Percentiles rank a stretch among this genome's conserved stretches.
These are phyloP conservation scores for Helicolenus hilgendorfi DNA, from an alignment of 2,797 vertebrate genomes.

Conservation along the genomic window DNA sequence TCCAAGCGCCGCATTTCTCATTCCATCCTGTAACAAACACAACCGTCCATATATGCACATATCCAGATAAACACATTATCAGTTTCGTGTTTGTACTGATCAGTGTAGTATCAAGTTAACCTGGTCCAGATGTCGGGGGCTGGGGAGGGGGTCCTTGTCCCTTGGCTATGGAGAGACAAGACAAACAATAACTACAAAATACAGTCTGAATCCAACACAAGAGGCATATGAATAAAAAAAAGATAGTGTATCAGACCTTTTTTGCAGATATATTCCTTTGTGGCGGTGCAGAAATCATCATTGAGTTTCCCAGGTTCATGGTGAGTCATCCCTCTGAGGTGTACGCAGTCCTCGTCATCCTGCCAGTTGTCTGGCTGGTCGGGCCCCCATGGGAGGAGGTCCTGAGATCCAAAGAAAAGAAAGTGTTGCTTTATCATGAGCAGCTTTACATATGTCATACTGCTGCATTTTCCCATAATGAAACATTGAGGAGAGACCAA, in stretches of 20 bases:
- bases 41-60: background rate
- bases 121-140: conserved; percentile 90
- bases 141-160: conserved; percentile 86
- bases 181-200: background rate
- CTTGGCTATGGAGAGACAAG: conserved; percentile 72
- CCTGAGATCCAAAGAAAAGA: conserved; percentile 54
- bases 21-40: conserved; percentile 85
- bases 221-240: background rate
- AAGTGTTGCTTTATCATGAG: background rate
- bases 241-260: conserved; percentile 75
- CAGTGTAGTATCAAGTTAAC: conserved; percentile 47
- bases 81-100: background rate
- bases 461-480: background rate
- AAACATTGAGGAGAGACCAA: background rate
- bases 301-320: conserved; percentile 72
- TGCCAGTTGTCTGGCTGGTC: conserved; percentile 88
- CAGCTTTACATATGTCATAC: background rate
- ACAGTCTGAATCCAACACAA: background rate
- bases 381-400: conserved; percentile 77
- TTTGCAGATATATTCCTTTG: conserved; percentile 86
- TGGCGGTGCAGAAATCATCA: conserved; percentile 80
- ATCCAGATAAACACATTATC: background rate
- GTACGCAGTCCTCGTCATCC: conserved; percentile 86
- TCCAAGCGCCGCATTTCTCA: conserved; percentile 89
- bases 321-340: conserved; percentile 76